Base-by-base conservation (phyloP, 2,113 vertebrate species). In the Peucedramus taeniatus region DNA sequence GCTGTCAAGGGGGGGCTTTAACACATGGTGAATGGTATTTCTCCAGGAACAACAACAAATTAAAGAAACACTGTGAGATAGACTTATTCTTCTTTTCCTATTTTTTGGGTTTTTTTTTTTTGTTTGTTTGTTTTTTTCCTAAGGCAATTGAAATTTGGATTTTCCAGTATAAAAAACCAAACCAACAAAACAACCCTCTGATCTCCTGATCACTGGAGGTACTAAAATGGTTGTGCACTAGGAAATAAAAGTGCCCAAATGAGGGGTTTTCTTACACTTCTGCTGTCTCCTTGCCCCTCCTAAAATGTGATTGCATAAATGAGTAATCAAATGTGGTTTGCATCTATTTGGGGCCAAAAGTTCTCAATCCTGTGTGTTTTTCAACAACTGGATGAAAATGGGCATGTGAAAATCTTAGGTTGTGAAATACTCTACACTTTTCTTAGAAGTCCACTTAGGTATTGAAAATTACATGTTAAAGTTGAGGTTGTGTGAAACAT, bases 91-190 rank as follows among this genome's bases (percentile, higher is more conserved):
- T 26, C 4, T 1, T 28, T 15, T 1, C 16, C 8, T 22, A 8
- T 1, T 30, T 30, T 1, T 37, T 13, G 16, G 7, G 42, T 7
- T 19, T 9, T 1, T 21, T 31, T 30, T 50, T 30, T n/a, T 9
- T 3, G 21, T 59, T 40, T 4, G 28, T n/a, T 17, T 15, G 54
- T 42, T 51, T 28, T 12, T 14, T 13, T 1, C 3, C 9, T 23
- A 31, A 53, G 45, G 6, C 11, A 53, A 54, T 54, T 59, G 47
- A 63, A 91, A 66, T 69, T 64, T 56, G 8, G 35, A 45, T 44
- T 72, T 69, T 64, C 42, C 44, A 18, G 13, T 68, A 37, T 40
- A 28, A 80, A 78, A 45, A 33, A 1, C 0, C 5, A 37, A 63
- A 44, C 3, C 5, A 40, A 11, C 2, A 31, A 42, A 86, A 21